Base-by-base conservation (phyloP, 2,888 invertebrate genomes). In the Elegia similella region DNA sequence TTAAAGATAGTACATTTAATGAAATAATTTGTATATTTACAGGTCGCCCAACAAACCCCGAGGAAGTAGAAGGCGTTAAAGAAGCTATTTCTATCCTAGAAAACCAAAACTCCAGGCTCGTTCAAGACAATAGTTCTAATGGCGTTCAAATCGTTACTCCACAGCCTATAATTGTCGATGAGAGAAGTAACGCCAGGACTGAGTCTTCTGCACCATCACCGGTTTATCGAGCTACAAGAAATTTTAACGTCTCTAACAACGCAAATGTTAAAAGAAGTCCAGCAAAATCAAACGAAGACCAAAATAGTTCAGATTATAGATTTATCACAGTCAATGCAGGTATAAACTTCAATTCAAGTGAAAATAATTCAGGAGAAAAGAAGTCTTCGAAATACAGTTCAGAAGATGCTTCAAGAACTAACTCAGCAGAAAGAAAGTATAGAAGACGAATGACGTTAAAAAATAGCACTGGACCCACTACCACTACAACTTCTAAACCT, bases 71-170 rank as follows among this genome's bases (percentile, higher is more conserved):
- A 23, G 89, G 88, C 13, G 76, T 91, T 2, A 88, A 88, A 76
- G 86, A 88, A 67, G 91, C 91, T 34, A 89, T 91, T 60, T 73
- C 86, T 6, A 88, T 90, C 34, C 67, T 91, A 55, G 85, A 86
- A 70, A 87, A 86, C 61, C 88, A 88, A 67, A 78, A 88, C 53
- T 43, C 61, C 29, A 75, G 75, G 59, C 67, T 72, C 30, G 59
- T 59, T 17, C 67, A 72, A 61, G 69, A 64, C 15, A 72, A 67
- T 30, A 59, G 30, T 29, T 59, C 68, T 6, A 76, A 73, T 55
- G 69, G 69, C 23, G 57, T 89, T 7, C 81, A 85, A 68, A 75
- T 86, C 13, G 69, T 90, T 1, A 88, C 88, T 1, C 84, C 90
- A 0, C 78, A 77, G 52, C 82, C 88, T 7, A 57, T 81, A 2